Base-by-base conservation (phyloP, 92 coral and sea anemone genomes). In the Pocillopora grandis region DNA sequence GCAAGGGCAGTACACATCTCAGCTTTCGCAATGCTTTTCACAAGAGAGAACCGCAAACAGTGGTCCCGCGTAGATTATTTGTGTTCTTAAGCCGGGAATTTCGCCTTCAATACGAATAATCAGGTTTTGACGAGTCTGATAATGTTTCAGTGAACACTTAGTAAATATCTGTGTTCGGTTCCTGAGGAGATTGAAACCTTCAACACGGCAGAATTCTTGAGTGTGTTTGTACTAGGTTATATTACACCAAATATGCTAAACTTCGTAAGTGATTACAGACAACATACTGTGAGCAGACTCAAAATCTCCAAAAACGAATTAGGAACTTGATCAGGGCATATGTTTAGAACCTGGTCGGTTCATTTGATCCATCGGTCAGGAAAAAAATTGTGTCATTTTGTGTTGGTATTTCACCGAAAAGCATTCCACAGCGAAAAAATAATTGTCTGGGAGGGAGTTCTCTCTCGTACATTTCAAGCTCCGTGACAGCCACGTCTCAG, bases 171-270 rank as follows among this genome's bases (percentile, higher is more conserved):
- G 20, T 10, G 57, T 60, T 61, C 67, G 35, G 27, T 59, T 59
- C 10, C 19, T 61, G 80, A 33, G 69, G 52, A 14, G 65, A 76
- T 11, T 35, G 65, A 60, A 31, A 15, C 80, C 65, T 62, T 75
- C 80, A 76, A 76, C 68, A 55, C 63, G 12, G 35, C 52, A 27
- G 62, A 61, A 76, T 76, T 76, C 10, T 76, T 55, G 37, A 33
- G 57, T 59, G 31, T 62, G n/a, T 19, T 61, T 33, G 16, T 42
- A 21, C 21, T 62, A 56, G 69, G 64, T 76, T 76, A 8, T 6
- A 61, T 76, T 76, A 59, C 68, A 76, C 55, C 58, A 76, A 76
- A 76, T 70, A 70, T 59, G 80, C 13, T 17, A 58, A 10, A 58
- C 59, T 57, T 76, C 55, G 23, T 19, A 20, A 57, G 12, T 19